phyloP scores from a whole-genome alignment of 2,888 invertebrate genomes.

The Lepidocyrtinus sp. region DNA sequence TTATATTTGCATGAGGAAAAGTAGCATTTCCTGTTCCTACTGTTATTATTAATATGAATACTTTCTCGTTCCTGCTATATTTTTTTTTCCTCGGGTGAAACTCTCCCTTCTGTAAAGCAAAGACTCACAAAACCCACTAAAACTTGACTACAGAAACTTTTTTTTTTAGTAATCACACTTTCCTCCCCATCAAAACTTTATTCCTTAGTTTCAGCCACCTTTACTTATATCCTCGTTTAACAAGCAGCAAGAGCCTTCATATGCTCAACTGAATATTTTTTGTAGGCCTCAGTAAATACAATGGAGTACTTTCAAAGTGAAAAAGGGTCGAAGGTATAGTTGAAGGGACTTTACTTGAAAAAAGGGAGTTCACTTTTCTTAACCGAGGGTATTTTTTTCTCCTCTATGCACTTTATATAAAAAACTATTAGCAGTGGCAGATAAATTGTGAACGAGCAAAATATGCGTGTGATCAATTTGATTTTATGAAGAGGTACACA shows the following conservation, averaged over 20 bases:
- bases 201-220: background rate
- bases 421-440: background rate
- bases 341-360: constrained; percentile 31
- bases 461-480: constrained; percentile 17
- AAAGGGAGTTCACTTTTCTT: constrained; percentile 28
- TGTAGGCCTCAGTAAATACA: background rate
- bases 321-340: constrained; percentile 17
- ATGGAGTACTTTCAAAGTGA: background rate
- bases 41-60: background rate
- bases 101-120: background rate
- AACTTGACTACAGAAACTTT: background rate
- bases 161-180: background rate
- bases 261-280: background rate
- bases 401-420: background rate
- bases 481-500: constrained; percentile 54
- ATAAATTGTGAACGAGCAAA: background rate
- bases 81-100: background rate
- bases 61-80: background rate
- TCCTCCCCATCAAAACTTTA: background rate
- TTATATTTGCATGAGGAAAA: too few species aligned
- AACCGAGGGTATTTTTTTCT: constrained; percentile 26
- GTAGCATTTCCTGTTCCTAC: background rate
- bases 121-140: background rate
- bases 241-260: background rate
- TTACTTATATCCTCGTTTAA: background rate